phyloP scores from a whole-genome alignment of 2,888 invertebrate genomes.

The Lampropteryx suffumata region DNA sequence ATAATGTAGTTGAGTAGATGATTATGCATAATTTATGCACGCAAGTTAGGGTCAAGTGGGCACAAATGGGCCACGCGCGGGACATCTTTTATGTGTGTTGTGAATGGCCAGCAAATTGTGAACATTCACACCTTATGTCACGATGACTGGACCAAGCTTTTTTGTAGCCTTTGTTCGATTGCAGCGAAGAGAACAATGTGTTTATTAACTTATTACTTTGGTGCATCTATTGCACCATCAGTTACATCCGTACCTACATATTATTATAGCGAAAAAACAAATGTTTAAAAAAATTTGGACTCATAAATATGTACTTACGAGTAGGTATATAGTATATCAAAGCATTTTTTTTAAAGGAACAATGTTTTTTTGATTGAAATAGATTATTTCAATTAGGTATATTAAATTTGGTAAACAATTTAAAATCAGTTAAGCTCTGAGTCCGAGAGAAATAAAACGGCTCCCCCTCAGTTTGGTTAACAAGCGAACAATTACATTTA shows the following conservation, averaged over 20 bases:
- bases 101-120: slow-evolving; percentile 65
- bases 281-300: no score
- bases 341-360: no score
- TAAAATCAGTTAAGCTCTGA: slow-evolving; percentile 10
- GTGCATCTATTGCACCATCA: neutral
- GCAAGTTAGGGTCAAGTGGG: slow-evolving; percentile 71
- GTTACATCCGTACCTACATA: no score
- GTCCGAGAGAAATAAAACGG: slow-evolving; percentile 33
- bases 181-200: slow-evolving; percentile 11
- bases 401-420: no score
- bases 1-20: slow-evolving; percentile 46
- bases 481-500: slow-evolving; percentile 83
- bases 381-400: no score
- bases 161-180: slow-evolving; percentile 21
- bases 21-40: slow-evolving; percentile 80
- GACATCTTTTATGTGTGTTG: slow-evolving; percentile 49
- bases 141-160: slow-evolving; percentile 51
- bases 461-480: slow-evolving; percentile 64
- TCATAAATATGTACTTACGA: no score
- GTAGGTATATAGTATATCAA: no score
- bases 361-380: no score
- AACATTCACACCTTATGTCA: slow-evolving; percentile 73
- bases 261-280: no score
- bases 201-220: slow-evolving; percentile 15
- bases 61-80: slow-evolving; percentile 44